Evolutionary conservation across 2,888 invertebrate species (phyloP).

Genomic region (Stenurella melanura): DNA sequence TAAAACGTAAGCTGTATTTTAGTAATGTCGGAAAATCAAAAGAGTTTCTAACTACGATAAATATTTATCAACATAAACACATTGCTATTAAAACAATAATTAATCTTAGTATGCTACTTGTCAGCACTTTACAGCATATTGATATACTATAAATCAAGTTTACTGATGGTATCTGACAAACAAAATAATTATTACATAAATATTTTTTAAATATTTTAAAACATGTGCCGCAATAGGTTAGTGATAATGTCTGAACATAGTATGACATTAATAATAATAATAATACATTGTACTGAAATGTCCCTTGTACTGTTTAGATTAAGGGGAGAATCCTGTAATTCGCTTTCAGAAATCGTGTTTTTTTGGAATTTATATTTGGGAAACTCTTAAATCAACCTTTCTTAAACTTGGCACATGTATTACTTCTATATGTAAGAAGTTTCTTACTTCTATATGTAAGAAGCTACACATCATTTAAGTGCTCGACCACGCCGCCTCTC

Average conservation of each 20-base stretch:
- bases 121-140: constrained; percentile 57
- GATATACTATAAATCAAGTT: constrained; percentile 55
- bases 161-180: constrained; percentile 50
- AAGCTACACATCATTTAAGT: too few relatives aligned
- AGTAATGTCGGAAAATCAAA: constrained; percentile 52
- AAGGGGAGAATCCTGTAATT: too few relatives aligned
- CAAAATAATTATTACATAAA: constrained; percentile 40
- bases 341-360: too few relatives aligned
- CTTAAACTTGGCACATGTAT: too few relatives aligned
- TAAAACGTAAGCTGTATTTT: constrained; percentile 50
- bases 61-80: constrained; percentile 57
- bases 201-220: constrained; percentile 37
- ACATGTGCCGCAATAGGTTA: constrained; percentile 11
- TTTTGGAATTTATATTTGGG: too few relatives aligned
- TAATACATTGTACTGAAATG: too few relatives aligned
- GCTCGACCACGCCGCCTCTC: too few relatives aligned
- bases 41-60: constrained; percentile 51
- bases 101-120: constrained; percentile 52
- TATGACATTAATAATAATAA: too few relatives aligned
- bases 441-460: too few relatives aligned
- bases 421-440: too few relatives aligned
- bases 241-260: not conserved
- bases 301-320: too few relatives aligned
- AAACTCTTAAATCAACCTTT: too few relatives aligned
- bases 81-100: constrained; percentile 58